Conservation (phyloP, 1,140 invertebrate species). For the Pinna nobilis region DNA sequence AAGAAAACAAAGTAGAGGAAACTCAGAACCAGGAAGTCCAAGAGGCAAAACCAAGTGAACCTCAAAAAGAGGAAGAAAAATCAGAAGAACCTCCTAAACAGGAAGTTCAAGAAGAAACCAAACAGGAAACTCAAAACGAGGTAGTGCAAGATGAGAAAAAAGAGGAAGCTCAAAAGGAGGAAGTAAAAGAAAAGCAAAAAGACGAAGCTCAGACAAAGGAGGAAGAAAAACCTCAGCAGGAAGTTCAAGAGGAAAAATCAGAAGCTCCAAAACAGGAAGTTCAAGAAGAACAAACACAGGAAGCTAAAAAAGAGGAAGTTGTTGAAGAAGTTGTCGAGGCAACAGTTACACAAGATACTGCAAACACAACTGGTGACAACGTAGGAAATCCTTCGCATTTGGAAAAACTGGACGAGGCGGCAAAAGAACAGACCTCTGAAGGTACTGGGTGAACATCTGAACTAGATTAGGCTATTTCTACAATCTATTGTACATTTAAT, state of each 20-base stretch:
- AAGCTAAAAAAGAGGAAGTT: slow-evolving; percentile 17
- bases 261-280: neutral
- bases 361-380: slow-evolving; percentile 51
- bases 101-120: neutral
- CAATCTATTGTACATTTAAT: too few species aligned
- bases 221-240: too few species aligned
- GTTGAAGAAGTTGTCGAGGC: slow-evolving; percentile 55
- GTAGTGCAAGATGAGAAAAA: neutral
- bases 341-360: slow-evolving; percentile 31
- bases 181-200: too few species aligned
- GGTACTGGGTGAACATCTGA: too few species aligned
- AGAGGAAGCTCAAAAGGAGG: too few species aligned
- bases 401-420: slow-evolving; percentile 48
- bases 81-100: neutral
- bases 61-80: neutral
- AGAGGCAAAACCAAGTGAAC: too few species aligned
- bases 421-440: too few species aligned
- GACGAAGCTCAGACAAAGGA: too few species aligned
- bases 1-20: too few species aligned
- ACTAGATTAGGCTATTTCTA: too few species aligned
- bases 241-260: too few species aligned
- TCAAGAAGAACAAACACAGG: slow-evolving; percentile 3
- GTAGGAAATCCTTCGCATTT: slow-evolving; percentile 53
- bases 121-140: neutral
- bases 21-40: too few species aligned